These are phyloP conservation scores for Brienomyrus longianalis DNA, from an alignment of 2,113 vertebrate genomes.

Conservation along the genomic window DNA sequence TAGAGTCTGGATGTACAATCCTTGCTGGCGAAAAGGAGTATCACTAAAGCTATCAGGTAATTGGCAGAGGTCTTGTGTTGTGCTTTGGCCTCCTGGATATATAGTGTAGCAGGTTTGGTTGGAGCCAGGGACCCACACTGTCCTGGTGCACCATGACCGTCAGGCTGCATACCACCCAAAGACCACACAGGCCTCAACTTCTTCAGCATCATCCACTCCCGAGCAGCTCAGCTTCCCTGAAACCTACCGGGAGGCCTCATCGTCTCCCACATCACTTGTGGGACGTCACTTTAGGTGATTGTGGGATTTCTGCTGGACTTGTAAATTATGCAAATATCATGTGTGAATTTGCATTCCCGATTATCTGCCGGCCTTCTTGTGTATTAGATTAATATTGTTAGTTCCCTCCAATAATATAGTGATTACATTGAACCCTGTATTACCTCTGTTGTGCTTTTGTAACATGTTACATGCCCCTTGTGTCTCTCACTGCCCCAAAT, in stretches of 20 bases:
- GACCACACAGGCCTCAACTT: background rate
- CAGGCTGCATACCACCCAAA: background rate
- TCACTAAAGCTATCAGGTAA: background rate
- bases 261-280: background rate
- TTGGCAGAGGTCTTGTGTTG: background rate
- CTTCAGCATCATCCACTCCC: background rate
- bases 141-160: background rate
- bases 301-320: background rate
- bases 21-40: background rate
- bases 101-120: background rate
- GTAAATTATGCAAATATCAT: background rate
- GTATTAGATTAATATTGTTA: background rate
- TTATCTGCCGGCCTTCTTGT: background rate
- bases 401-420: background rate
- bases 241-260: background rate
- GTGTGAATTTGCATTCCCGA: background rate
- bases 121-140: background rate
- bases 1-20: background rate
- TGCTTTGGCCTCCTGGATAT: background rate
- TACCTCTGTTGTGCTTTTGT: background rate
- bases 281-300: too few species aligned
- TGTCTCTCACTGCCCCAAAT: background rate
- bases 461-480: background rate
- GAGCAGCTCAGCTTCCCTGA: background rate
- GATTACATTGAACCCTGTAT: background rate